A percentile compares a stretch with the other conserved stretches of the same genome.
Conservation (phyloP, 1,140 invertebrate species). For the Neodiprion virginianus region DNA sequence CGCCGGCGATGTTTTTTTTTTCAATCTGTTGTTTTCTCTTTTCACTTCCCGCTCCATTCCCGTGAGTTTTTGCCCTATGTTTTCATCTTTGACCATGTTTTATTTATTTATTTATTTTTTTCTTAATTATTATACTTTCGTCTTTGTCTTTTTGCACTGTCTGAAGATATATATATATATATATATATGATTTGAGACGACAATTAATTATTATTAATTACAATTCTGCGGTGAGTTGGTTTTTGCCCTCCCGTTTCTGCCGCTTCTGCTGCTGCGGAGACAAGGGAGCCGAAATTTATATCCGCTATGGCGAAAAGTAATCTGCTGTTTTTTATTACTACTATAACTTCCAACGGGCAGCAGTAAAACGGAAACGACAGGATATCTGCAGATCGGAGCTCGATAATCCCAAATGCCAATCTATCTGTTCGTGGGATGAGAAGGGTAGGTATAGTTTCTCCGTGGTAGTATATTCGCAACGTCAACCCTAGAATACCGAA, state of each 20-base stretch:
- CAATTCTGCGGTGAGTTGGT: background rate
- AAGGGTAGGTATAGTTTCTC: no score
- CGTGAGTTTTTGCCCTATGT: no score
- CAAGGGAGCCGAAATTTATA: background rate
- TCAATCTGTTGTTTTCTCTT: no score
- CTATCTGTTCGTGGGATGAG: background rate
- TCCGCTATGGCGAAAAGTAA: background rate
- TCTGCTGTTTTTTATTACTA: constrained; percentile 2
- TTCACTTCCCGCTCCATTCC: no score
- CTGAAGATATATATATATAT: background rate
- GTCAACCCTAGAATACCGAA: background rate
- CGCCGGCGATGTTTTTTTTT: background rate
- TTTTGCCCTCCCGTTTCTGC: background rate
- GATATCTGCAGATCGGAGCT: background rate
- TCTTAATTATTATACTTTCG: no score
- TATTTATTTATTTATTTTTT: no score
- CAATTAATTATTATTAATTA: constrained; percentile 2
- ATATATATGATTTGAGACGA: background rate
- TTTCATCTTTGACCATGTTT: background rate
- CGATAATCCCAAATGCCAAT: constrained; percentile 1
- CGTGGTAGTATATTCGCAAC: background rate
- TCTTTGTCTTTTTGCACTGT: background rate
- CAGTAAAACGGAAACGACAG: background rate
- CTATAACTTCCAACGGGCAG: constrained; percentile 4
- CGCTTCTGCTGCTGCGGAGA: background rate